Base-by-base conservation (phyloP, 2,888 invertebrate species). In the Parapristionchus giblindavisi region DNA sequence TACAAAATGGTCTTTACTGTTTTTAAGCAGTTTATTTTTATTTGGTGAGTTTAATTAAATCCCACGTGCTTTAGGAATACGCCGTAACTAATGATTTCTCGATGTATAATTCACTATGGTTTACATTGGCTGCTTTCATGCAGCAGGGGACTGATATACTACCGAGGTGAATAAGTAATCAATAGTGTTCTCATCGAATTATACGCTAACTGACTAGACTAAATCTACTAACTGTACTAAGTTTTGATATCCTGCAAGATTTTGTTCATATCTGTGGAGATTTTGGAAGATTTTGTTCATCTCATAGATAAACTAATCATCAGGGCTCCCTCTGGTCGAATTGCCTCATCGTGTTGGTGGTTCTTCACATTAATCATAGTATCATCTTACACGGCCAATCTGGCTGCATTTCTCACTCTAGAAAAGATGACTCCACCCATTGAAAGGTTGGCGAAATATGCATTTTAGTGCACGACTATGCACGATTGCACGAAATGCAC, bases 301-400 rank as follows among this genome's bases (percentile, higher is more conserved):
- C n/a, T n/a, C n/a, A 34, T 32, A 68, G 36, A 51, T 21, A 1
- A 1, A 34, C 4, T 0, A 4, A 17, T 34, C 21, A 24, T 32
- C 75, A 81, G 81, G 75, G 81, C 83, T 27, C 77, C 81, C 17
- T 82, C 81, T 0, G 95, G 95, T 5, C 92, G 98, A 77, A 96
- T 98, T 85, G 98, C 98, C 3, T 96, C 96, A 58, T 94, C 95
- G 56, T 96, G 96, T 1, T 99, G 98, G 98, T 99, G 98, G 96
- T 98, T 98, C 90, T 99, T 99, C 90, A 98, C 97, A 0, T 91
- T 99, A 76, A 98, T 99, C 87, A 92, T 98, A 43, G 87, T 86
- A 58, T 82, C 82, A 3, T 82, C 82, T 0, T 83, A 99, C 89
- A 99, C 99, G 54, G 99, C 99, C 77, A 99, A 99, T 90, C 91